phyloP scores from a whole-genome alignment of 2,797 vertebrate genomes.

The Intellagama lesueurii region DNA sequence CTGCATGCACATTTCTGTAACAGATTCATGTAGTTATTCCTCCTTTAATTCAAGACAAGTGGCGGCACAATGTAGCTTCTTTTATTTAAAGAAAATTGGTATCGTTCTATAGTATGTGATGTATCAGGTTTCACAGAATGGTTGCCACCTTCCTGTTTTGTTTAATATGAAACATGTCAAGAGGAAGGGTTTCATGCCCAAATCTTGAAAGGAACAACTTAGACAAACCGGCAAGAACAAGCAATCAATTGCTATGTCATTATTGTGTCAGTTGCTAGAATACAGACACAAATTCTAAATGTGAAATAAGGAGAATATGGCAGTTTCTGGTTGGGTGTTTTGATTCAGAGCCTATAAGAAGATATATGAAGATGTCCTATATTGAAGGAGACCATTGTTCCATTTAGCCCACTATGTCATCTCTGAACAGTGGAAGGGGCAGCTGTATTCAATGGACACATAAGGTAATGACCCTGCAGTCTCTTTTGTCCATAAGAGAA shows the following conservation, averaged over 20 bases:
- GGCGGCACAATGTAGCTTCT: not conserved
- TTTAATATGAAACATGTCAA: slow-evolving; percentile 18
- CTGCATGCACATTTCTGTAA: not conserved
- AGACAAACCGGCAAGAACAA: not conserved
- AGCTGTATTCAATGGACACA: too few species aligned
- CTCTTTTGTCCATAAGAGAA: too few species aligned
- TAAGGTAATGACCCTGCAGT: too few species aligned
- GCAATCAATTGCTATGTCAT: not conserved
- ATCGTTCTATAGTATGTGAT: not conserved
- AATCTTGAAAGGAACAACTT: not conserved
- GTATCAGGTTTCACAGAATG: not conserved
- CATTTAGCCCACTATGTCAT: not conserved
- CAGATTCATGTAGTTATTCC: not conserved
- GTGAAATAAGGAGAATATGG: not conserved
- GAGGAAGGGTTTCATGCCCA: not conserved
- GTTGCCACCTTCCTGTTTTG: slow-evolving; percentile 4
- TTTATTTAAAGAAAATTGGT: not conserved
- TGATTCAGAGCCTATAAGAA: too few species aligned
- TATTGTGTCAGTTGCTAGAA: slow-evolving; percentile 1
- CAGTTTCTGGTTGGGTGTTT: too few species aligned
- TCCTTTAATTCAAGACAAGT: not conserved
- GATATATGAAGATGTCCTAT: not conserved
- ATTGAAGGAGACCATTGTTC: not conserved
- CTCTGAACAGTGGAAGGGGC: too few species aligned
- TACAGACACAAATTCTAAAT: not conserved